Conservation (phyloP, 2,888 invertebrate genomes). For the Dione vanillae region DNA sequence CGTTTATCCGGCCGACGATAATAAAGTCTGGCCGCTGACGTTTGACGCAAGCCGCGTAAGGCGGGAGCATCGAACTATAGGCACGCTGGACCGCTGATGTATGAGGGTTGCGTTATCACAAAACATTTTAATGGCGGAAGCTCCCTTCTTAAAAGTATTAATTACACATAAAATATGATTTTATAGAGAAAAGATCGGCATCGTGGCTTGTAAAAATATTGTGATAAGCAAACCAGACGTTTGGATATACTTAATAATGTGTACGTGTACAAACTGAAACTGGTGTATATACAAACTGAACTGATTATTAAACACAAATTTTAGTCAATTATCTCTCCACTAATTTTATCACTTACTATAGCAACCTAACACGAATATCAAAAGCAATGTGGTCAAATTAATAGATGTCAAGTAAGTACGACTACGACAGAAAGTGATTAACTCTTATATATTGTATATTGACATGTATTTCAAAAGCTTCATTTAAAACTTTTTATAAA, state of each 20-base stretch:
- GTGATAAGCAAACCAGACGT: not conserved
- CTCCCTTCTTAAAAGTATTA: constrained; percentile 4
- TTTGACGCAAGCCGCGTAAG: constrained; percentile 39
- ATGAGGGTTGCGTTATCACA: constrained; percentile 3
- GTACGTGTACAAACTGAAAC: no score
- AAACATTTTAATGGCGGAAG: constrained; percentile 23
- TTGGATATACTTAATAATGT: not conserved
- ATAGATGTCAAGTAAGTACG: not conserved
- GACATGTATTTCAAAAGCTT: constrained; percentile 4
- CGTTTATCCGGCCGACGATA: constrained; percentile 43
- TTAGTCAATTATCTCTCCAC: no score
- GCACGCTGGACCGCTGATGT: not conserved
- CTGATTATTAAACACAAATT: no score
- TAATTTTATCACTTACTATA: not conserved
- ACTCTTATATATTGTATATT: constrained; percentile 9
- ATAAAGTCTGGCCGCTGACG: constrained; percentile 38
- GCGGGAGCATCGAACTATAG: constrained; percentile 41
- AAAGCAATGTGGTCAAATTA: not conserved
- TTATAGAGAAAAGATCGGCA: not conserved
- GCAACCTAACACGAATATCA: not conserved
- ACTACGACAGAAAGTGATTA: not conserved
- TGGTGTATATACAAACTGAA: no score
- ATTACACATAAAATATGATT: not conserved
- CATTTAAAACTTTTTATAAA: not conserved
- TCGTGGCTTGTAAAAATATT: not conserved